These are phyloP conservation scores for Typhlichthys eigenmanni DNA, from an alignment of 2,797 vertebrate species.

Conservation along the genomic window DNA sequence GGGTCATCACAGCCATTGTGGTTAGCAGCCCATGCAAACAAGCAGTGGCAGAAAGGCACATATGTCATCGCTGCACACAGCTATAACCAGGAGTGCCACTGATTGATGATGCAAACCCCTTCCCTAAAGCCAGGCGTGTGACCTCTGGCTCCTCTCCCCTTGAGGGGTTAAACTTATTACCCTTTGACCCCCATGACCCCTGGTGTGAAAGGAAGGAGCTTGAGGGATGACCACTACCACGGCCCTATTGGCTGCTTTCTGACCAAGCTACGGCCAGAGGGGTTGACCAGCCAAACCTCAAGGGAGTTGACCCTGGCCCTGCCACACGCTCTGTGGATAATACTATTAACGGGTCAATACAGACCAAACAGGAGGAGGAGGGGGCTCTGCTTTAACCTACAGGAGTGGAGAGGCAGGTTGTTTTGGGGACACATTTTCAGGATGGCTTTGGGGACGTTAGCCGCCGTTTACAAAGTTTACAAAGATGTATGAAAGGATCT, in stretches of 20 bases:
- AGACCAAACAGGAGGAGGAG: slow-evolving; percentile 30
- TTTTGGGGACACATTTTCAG: slow-evolving; percentile 43
- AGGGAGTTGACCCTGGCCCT: slow-evolving; percentile 75
- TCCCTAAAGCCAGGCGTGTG: slow-evolving; percentile 83
- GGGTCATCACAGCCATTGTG: slow-evolving; percentile 41
- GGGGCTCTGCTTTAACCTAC: slow-evolving; percentile 33
- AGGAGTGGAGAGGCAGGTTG: slow-evolving; percentile 41
- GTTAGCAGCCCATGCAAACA: slow-evolving; percentile 64
- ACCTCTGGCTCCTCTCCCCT: slow-evolving; percentile 83
- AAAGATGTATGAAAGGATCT: not conserved
- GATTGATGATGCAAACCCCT: slow-evolving; percentile 77
- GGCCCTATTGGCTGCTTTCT: slow-evolving; percentile 81
- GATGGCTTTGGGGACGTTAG: slow-evolving; percentile 30
- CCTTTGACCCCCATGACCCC: slow-evolving; percentile 88
- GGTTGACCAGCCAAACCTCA: slow-evolving; percentile 67
- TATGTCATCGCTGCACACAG: slow-evolving; percentile 60
- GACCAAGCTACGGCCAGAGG: slow-evolving; percentile 75
- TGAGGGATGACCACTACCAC: slow-evolving; percentile 86
- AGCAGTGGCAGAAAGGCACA: slow-evolving; percentile 48
- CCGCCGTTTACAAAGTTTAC: slow-evolving; percentile 4
- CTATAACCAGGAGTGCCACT: slow-evolving; percentile 67
- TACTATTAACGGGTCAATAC: slow-evolving; percentile 76
- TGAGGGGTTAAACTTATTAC: slow-evolving; percentile 91
- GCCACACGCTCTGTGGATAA: slow-evolving; percentile 74
- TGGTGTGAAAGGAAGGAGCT: slow-evolving; percentile 85